Percentiles rank a stretch among this genome's conserved stretches.
These are phyloP conservation scores for Bothrops jararaca DNA, from an alignment of 2,113 vertebrate species.

Conservation along the genomic window DNA sequence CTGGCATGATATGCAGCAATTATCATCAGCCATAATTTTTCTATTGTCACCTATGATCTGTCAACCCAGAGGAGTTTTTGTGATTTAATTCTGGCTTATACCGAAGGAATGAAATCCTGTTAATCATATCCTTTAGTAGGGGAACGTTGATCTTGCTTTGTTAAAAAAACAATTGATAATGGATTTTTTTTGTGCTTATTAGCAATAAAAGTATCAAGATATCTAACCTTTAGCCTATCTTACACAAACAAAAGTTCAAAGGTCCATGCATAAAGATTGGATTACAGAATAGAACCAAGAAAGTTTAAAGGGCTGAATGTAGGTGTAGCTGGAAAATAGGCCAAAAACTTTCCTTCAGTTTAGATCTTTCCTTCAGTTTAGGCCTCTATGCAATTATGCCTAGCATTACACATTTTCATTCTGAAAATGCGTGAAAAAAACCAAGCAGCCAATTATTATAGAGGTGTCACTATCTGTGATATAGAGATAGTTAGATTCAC, in stretches of 20 bases:
- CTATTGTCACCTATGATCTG: background rate
- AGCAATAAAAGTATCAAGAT: slow-evolving; percentile 31
- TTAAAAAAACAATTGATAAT: background rate
- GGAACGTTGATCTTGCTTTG: background rate
- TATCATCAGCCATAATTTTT: background rate
- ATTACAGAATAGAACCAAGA: rapidly evolving
- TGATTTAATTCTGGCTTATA: background rate
- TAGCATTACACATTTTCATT: background rate
- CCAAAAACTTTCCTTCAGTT: background rate
- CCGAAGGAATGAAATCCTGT: slow-evolving; percentile 12
- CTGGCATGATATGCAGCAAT: slow-evolving; percentile 19
- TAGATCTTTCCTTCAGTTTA: background rate
- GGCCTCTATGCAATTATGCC: background rate
- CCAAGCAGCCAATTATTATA: background rate
- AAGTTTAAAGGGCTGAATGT: background rate
- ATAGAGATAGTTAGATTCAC: background rate
- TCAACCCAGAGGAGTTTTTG: background rate
- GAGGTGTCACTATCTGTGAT: background rate
- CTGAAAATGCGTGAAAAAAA: background rate
- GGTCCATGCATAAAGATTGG: background rate
- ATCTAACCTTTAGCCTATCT: slow-evolving; percentile 51
- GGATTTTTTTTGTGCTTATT: slow-evolving; percentile 5
- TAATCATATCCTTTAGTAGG: background rate
- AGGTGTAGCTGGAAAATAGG: background rate
- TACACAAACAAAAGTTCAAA: background rate